phyloP scores from a whole-genome alignment of 2,113 vertebrate species.

The Empidonax traillii region DNA sequence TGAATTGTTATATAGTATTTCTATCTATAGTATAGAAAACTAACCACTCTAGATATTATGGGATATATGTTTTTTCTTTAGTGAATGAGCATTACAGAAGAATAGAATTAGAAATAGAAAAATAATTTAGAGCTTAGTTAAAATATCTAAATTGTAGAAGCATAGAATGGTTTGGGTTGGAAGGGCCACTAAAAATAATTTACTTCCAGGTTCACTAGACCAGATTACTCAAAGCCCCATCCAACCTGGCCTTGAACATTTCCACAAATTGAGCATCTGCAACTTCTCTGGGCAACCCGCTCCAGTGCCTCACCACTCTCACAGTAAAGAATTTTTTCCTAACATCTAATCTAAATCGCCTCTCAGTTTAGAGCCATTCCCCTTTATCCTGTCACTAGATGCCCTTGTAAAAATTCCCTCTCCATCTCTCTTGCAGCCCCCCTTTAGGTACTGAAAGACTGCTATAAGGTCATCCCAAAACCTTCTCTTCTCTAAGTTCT shows the following conservation, averaged over 20 bases:
- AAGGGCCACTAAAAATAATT: neutral
- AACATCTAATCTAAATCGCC: neutral
- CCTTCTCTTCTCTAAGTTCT: neutral
- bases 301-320: neutral
- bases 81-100: neutral
- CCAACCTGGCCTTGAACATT: neutral
- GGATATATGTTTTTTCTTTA: neutral
- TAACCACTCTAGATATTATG: neutral
- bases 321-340: neutral
- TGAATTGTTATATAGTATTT: neutral
- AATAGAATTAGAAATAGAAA: neutral
- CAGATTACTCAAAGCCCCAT: neutral
- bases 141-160: neutral
- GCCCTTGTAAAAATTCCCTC: neutral
- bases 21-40: neutral
- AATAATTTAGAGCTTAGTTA: neutral
- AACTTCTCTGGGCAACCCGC: neutral
- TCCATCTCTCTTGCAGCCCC: neutral
- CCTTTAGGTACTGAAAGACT: neutral
- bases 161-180: neutral
- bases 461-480: neutral
- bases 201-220: neutral
- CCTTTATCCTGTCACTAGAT: rapidly evolving
- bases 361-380: neutral
- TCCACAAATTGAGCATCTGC: neutral